Base-by-base conservation (phyloP, 2,888 invertebrate genomes). In the Elysia crispata region DNA sequence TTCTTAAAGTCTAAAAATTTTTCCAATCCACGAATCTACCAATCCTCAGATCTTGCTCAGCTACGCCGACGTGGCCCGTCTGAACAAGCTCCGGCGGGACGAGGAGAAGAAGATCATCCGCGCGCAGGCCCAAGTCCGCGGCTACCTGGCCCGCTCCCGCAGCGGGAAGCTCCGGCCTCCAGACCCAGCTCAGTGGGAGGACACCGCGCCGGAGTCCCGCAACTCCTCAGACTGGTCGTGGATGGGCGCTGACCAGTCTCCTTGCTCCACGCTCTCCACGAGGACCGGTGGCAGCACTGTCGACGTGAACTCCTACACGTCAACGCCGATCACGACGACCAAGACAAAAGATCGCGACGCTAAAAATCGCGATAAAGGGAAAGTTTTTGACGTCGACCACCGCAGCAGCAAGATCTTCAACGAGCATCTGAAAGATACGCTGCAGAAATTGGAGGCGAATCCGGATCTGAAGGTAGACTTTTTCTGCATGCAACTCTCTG, bases 121-220 rank as follows among this genome's bases (percentile, higher is more conserved):
- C 8, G 75, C 85, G 18, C 86, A 86, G 79, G 83, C 82, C 25
- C 76, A 77, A 18, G 81, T 86, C 6, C 76, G 86, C n/a, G 85
- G 85, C 1, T 83, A 78, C 76, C 83, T 83, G 1, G 83, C 80
- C 30, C 81, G 86, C 20, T 76, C 76, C 20, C 79, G 75, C 8
- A 77, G 76, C 30, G 13, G 30, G 11, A 41, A 41, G 11, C 41
- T 41, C 41, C 41, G 41, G 41, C 41, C 41, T 3, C n/a, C n/a
- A 5, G 60, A 60, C 6, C 25, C 25, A 8, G 60, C n/a, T 15
- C n/a, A 3, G 5, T n/a, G 25, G n/a, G 60, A 25, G n/a, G n/a
- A 23, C 60, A 23, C 25, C 6, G 60, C 25, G 5, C 25, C 60
- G 5, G 60, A 60, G n/a, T 25, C 60, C 5, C n/a, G n/a, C 5